phyloP scores from a whole-genome alignment of 2,797 vertebrate species.

The Ctenopoma multispine region DNA sequence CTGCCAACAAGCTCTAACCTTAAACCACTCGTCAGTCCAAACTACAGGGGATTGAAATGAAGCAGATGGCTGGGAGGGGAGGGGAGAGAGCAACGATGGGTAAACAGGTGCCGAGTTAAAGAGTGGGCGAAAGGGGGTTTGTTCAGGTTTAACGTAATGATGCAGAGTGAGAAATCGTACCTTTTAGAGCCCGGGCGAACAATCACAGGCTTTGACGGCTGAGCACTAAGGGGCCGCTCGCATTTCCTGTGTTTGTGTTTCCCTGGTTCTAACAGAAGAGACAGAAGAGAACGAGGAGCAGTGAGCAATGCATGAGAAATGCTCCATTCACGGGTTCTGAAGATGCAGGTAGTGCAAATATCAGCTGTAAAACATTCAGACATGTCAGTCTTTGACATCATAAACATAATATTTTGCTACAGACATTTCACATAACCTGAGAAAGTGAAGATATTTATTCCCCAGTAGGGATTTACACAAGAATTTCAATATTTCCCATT shows the following conservation, averaged over 20 bases:
- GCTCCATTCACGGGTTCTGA: neutral
- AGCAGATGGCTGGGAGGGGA: neutral
- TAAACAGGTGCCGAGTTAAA: neutral
- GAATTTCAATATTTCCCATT: too few relatives aligned
- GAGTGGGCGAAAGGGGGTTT: neutral
- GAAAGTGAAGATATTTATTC: neutral
- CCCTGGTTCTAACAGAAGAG: slow-evolving; percentile 78
- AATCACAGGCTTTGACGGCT: slow-evolving; percentile 78
- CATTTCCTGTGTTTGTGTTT: slow-evolving; percentile 87
- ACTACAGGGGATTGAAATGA: neutral
- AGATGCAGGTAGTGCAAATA: neutral
- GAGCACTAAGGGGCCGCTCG: slow-evolving; percentile 77
- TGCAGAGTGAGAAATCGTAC: slow-evolving; percentile 55
- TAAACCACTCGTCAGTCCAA: neutral
- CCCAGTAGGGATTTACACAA: too few relatives aligned
- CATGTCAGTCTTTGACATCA: neutral
- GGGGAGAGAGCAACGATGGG: neutral
- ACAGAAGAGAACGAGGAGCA: slow-evolving; percentile 22
- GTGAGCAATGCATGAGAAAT: neutral
- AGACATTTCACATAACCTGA: neutral
- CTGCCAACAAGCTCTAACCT: neutral
- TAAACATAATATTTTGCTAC: neutral
- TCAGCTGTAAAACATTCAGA: neutral
- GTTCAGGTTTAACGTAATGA: neutral
- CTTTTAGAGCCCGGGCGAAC: slow-evolving; percentile 80